Evolutionary conservation across 2,113 vertebrate species (phyloP).

Genomic region (Climacteris rufus): DNA sequence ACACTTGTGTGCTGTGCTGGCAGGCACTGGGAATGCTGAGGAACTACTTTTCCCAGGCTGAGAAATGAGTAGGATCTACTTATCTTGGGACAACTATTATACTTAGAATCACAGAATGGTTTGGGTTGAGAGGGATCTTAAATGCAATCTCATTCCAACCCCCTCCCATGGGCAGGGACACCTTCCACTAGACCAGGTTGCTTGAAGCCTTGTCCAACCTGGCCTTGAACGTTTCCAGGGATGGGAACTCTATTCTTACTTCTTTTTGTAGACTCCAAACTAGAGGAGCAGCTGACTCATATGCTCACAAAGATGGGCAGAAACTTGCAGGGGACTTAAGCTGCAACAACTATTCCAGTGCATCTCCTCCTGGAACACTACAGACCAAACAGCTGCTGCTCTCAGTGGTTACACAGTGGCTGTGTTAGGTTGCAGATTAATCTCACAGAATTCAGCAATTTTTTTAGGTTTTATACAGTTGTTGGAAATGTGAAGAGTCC

Average conservation of each 20-base stretch:
- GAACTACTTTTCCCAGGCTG: not conserved
- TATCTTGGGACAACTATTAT: not conserved
- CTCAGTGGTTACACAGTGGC: not conserved
- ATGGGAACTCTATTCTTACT: not conserved
- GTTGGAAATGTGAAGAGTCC: not conserved
- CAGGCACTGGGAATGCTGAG: not conserved
- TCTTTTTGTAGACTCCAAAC: not conserved
- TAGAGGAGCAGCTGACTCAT: not conserved
- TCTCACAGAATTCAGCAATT: not conserved
- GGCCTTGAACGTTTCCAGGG: not conserved
- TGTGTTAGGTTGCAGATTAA: not conserved
- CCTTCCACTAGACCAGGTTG: not conserved
- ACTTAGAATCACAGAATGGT: not conserved
- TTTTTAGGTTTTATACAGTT: not conserved
- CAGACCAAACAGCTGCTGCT: accelerated
- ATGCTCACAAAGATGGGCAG: not conserved
- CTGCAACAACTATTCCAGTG: not conserved
- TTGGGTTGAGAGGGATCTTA: not conserved
- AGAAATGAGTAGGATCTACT: not conserved
- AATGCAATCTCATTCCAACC: not conserved
- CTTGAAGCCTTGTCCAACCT: not conserved
- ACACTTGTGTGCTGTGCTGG: too few relatives aligned
- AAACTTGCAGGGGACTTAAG: not conserved
- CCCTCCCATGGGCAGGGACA: not conserved
- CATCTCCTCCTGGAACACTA: not conserved